A percentile compares a stretch with the other conserved stretches of the same genome.
phyloP scores from a whole-genome alignment of 1,140 invertebrate genomes.

The Melitaea cinxia region DNA sequence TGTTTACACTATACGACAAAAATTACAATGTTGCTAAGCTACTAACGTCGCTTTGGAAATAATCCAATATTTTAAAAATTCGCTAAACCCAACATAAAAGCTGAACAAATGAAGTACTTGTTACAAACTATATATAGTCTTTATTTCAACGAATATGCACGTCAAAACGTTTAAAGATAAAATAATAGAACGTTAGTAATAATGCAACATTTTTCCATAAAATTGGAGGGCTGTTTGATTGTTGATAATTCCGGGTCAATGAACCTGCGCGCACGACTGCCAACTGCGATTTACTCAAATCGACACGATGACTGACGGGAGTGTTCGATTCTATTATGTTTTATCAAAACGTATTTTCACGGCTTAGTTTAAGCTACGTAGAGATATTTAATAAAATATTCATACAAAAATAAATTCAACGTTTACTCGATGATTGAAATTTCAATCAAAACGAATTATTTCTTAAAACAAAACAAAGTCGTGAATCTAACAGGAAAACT shows the following conservation, averaged over 20 bases:
- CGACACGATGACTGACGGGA: conserved; percentile 59
- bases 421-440: background rate
- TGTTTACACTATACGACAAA: conserved; percentile 60
- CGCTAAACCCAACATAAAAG: background rate
- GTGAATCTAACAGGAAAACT: no score
- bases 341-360: conserved; percentile 39
- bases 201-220: conserved; percentile 25
- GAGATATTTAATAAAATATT: background rate
- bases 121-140: background rate
- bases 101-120: background rate
- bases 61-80: conserved; percentile 44
- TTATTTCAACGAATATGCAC: background rate
- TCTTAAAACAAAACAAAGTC: no score
- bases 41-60: conserved; percentile 51
- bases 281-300: conserved; percentile 66
- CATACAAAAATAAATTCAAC: background rate
- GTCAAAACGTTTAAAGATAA: background rate
- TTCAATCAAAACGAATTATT: no score
- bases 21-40: conserved; percentile 52
- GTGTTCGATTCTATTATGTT: conserved; percentile 45
- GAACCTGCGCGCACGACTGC: conserved; percentile 69
- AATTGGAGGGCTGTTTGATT: conserved; percentile 52
- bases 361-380: conserved; percentile 3
- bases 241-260: conserved; percentile 73
- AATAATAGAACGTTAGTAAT: background rate